These are phyloP conservation scores for Rhinophrynus dorsalis DNA, from an alignment of 2,797 vertebrate genomes.

Conservation along the genomic window DNA sequence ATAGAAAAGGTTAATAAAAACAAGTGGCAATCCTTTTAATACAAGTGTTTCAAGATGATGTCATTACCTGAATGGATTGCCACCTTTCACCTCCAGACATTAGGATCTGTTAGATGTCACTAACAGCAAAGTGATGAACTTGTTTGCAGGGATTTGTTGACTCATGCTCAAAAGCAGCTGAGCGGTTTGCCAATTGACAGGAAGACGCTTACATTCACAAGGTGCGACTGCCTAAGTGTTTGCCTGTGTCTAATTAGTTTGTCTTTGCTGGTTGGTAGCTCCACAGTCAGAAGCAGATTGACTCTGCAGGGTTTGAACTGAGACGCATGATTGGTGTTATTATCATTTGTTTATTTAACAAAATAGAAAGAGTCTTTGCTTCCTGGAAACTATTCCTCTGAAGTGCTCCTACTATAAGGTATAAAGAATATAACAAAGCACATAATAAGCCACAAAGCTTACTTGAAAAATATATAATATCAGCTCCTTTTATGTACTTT, in stretches of 20 bases:
- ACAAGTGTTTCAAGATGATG: constrained; percentile 69
- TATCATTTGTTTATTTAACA: constrained; percentile 84
- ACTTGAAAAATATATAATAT: no score
- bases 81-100: constrained; percentile 80
- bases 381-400: no score
- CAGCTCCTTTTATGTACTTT: no score
- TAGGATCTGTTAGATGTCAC: constrained; percentile 81
- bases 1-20: no score
- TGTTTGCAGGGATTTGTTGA: constrained; percentile 92
- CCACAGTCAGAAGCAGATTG: constrained; percentile 89
- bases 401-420: no score
- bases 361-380: no score
- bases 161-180: constrained; percentile 84
- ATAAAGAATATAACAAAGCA: no score
- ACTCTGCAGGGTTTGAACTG: constrained; percentile 80
- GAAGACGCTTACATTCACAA: constrained; percentile 83
- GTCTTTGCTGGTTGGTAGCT: constrained; percentile 83
- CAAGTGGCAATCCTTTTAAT: no score
- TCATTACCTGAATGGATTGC: constrained; percentile 74
- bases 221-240: constrained; percentile 91
- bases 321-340: constrained; percentile 83
- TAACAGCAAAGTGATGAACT: constrained; percentile 76
- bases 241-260: constrained; percentile 94
- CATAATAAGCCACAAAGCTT: no score
- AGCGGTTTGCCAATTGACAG: constrained; percentile 90